Evolutionary conservation across 1,140 invertebrate species (phyloP), one percentile per base, ranked within the genome.

Genomic region (Drosophila malerkotliana): DNA sequence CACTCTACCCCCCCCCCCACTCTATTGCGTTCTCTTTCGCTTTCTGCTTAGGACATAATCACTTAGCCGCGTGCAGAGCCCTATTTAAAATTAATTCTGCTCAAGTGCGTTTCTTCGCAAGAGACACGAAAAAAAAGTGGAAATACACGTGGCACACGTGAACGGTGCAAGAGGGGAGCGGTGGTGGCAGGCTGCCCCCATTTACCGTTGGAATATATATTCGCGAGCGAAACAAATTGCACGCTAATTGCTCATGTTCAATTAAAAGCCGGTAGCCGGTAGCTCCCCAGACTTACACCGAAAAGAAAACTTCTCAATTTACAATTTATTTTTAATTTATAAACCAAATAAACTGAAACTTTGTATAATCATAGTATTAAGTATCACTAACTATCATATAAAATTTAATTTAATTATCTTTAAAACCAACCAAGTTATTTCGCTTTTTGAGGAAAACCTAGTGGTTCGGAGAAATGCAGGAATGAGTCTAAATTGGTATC

Each of bases 1-100:
- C 39, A 7, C 52, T n/a, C 14, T 28, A 21, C 15, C 30, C 47
- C 48, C 30, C 14, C 14, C 21, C 39, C 18, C 18, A 1, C 5
- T n/a, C 39, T 14, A 12, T 14, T 49, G 10, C 45, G 26, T 45
- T 73, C 71, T 34, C 81, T 77, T 26, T 60, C 47, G 45, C 63
- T 54, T 30, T 53, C 45, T 64, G 52, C 53, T 44, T 34, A 44
- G 62, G 72, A 64, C 79, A 83, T 88, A 88, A 88, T 88, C 83
- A 88, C 83, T 88, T 88, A 88, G 83, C 77, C 83, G 83, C 83
- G 83, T 88, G 83, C 83, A 83, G 84, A 77, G 79, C 76, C 73
- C 74, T 79, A 88, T 90, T 90, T 91, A 79, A 90, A 90, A 90
- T 90, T 90, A 90, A 91, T 90, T 90, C 89, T 78, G 82, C 90